phyloP scores from a whole-genome alignment of 2,888 invertebrate genomes.

The Lobophora halterata region DNA sequence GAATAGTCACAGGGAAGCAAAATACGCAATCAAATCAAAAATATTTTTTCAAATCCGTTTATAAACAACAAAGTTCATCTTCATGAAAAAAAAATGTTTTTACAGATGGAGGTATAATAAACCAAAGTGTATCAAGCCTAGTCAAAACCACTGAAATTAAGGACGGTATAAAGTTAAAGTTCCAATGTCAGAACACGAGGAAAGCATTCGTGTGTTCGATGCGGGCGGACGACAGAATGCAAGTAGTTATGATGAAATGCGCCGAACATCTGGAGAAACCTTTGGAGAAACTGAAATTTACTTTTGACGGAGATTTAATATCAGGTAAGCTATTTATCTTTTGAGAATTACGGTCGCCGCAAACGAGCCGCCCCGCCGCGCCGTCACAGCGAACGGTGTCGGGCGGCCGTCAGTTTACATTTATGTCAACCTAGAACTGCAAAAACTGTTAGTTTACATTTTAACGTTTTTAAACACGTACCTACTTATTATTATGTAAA shows the following conservation, averaged over 20 bases:
- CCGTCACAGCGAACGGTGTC: too few species aligned
- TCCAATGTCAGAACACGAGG: slow-evolving; percentile 67
- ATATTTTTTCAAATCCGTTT: too few species aligned
- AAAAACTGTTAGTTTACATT: too few species aligned
- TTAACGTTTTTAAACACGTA: too few species aligned
- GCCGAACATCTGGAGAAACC: slow-evolving; percentile 66
- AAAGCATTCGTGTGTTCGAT: slow-evolving; percentile 55
- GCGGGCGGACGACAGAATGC: slow-evolving; percentile 52
- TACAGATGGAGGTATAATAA: slow-evolving; percentile 68
- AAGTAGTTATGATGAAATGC: slow-evolving; percentile 65
- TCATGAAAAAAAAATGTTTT: too few species aligned
- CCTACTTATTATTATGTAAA: too few species aligned
- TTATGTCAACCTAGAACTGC: too few species aligned
- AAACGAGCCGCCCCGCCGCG: too few species aligned
- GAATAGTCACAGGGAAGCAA: too few species aligned
- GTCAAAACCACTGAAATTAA: slow-evolving; percentile 20
- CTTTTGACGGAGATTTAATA: slow-evolving; percentile 78
- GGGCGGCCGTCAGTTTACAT: too few species aligned
- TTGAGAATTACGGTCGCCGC: neutral
- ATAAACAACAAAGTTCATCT: too few species aligned
- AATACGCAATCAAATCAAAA: too few species aligned
- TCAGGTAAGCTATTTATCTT: slow-evolving; percentile 45
- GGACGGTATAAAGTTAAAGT: slow-evolving; percentile 59
- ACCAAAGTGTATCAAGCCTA: slow-evolving; percentile 45
- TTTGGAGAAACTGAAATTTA: slow-evolving; percentile 63